A percentile compares a stretch with the other conserved stretches of the same genome.
These are phyloP conservation scores for Etia nguti DNA, from an alignment of 2,113 vertebrate species.

Conservation along the genomic window DNA sequence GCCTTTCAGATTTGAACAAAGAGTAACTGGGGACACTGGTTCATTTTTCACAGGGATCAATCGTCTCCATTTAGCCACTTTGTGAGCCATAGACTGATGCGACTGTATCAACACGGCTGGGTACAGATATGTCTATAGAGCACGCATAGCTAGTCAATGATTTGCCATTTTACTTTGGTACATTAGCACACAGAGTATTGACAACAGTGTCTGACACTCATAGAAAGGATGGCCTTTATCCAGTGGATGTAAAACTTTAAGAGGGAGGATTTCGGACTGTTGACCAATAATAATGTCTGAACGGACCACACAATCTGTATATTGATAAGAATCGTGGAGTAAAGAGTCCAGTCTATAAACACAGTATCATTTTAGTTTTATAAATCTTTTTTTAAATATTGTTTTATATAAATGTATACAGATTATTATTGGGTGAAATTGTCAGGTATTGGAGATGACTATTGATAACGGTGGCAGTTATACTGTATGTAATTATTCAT, in stretches of 20 bases:
- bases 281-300: slow-evolving; percentile 42
- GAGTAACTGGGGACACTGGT: background rate
- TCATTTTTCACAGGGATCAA: slow-evolving; percentile 8
- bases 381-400: slow-evolving; percentile 58
- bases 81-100: slow-evolving; percentile 54
- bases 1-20: slow-evolving; percentile 48
- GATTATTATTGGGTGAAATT: slow-evolving; percentile 47
- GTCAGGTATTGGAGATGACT: slow-evolving; percentile 46
- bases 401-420: slow-evolving; percentile 67
- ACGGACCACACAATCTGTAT: slow-evolving; percentile 35
- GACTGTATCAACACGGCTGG: slow-evolving; percentile 24
- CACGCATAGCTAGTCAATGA: slow-evolving; percentile 12
- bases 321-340: background rate
- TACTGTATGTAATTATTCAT: slow-evolving; percentile 50
- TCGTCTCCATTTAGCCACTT: slow-evolving; percentile 24
- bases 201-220: slow-evolving; percentile 1
- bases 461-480: slow-evolving; percentile 34
- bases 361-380: slow-evolving; percentile 65
- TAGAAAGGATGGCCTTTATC: slow-evolving; percentile 22
- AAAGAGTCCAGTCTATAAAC: slow-evolving; percentile 39
- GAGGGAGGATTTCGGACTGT: slow-evolving; percentile 5
- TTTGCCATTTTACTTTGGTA: slow-evolving; percentile 46
- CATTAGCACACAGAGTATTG: slow-evolving; percentile 43
- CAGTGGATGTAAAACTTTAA: background rate
- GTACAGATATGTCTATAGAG: slow-evolving; percentile 37